These are phyloP conservation scores for Conomelus anceps DNA, from an alignment of 2,888 invertebrate genomes.

Conservation along the genomic window DNA sequence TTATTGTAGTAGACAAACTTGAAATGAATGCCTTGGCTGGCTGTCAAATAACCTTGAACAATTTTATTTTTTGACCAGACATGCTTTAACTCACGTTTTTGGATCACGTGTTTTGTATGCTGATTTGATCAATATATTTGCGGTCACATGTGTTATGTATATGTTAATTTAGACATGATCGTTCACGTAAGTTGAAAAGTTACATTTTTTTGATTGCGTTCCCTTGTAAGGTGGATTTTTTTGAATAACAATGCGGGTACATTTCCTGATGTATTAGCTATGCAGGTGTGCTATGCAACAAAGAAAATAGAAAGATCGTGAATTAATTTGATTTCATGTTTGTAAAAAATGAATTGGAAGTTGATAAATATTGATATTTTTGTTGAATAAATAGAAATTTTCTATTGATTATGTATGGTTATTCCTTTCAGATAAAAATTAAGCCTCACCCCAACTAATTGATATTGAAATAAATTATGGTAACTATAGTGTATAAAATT, in stretches of 20 bases:
- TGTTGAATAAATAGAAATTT: too few species aligned
- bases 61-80: background rate
- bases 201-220: background rate
- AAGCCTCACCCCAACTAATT: too few species aligned
- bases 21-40: background rate
- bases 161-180: background rate
- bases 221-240: background rate
- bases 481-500: too few species aligned
- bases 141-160: background rate
- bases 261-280: background rate
- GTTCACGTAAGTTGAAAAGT: too few species aligned
- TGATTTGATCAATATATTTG: background rate
- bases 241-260: background rate
- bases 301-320: background rate
- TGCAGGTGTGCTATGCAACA: background rate
- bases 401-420: too few species aligned
- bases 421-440: too few species aligned
- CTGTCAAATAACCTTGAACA: background rate
- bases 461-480: too few species aligned
- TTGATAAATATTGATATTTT: too few species aligned
- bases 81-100: background rate
- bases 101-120: background rate
- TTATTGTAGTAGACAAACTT: background rate
- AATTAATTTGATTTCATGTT: too few species aligned
- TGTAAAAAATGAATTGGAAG: too few species aligned